Evolutionary conservation across 2,888 invertebrate species (phyloP), one percentile per base, ranked within the genome.

Genomic region (Bhutanitis thaidina): DNA sequence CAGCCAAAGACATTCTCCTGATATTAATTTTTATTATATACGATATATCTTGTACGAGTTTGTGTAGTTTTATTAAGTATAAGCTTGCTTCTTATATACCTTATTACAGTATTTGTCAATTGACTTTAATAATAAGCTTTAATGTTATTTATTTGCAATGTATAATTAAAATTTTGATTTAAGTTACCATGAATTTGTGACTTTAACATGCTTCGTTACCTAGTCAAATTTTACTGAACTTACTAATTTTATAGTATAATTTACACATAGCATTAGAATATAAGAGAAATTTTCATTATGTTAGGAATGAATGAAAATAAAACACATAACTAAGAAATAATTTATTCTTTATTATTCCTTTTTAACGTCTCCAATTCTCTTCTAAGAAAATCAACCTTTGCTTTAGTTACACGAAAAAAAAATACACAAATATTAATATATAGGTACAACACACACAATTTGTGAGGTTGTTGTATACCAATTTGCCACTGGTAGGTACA

Each of bases 331-430:
- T 84, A 87, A 86, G 87, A 89, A 89, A 87, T 87, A 88, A 87
- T 87, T 85, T 81, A 81, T 71, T 20, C 73, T 88, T 87, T 87
- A 84, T 85, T 85, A 83, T 84, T 84, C 80, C 82, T 81, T 85
- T 84, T 82, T 83, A 83, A 83, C 75, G 79, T 87, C 83, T 86
- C 80, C 79, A 85, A 80, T 80, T 87, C 80, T 83, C 83, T 81
- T 81, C 86, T 88, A 87, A 85, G 81, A 82, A 80, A 88, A 87
- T 82, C 84, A 87, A 88, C 86, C 80, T 85, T 87, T 76, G 84
- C 80, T 85, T 85, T 85, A 84, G 80, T 83, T 85, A 89, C 88
- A 88, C 84, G 72, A 80, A 88, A 87, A 51, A 25, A 83, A 86
- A 88, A 84, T 87, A 89, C 86, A 88, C 84, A 86, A 85, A 83